A percentile compares a stretch with the other conserved stretches of the same genome.
Evolutionary conservation across 1,140 invertebrate genomes (phyloP).

Genomic region (Eupristina koningsbergeri): DNA sequence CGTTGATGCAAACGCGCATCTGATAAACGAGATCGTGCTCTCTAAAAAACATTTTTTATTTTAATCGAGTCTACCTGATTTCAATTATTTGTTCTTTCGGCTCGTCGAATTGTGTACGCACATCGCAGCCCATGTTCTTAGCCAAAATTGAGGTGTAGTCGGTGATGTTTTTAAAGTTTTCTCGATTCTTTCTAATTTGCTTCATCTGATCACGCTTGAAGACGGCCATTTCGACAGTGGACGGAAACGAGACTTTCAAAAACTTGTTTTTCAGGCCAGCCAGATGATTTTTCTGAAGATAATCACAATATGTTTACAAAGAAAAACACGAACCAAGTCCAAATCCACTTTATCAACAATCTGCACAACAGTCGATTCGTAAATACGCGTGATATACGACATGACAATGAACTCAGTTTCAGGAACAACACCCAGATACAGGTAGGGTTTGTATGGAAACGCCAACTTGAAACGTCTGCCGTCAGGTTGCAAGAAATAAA

Average conservation of each 20-base stretch:
- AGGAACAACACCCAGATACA: constrained; percentile 93
- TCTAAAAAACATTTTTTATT: constrained; percentile 72
- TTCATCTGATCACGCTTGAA: constrained; percentile 88
- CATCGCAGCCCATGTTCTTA: constrained; percentile 74
- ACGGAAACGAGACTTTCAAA: constrained; percentile 93
- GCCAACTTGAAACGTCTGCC: constrained; percentile 96
- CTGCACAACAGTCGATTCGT: constrained; percentile 91
- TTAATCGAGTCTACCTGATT: constrained; percentile 78
- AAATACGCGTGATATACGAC: no score
- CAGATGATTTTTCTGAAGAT: constrained; percentile 90
- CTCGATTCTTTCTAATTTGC: constrained; percentile 90
- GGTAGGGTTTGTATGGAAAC: constrained; percentile 93
- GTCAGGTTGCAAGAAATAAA: constrained; percentile 98
- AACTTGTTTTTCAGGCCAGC: constrained; percentile 93
- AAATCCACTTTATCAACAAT: constrained; percentile 94
- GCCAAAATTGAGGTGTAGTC: constrained; percentile 90
- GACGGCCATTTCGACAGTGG: constrained; percentile 90
- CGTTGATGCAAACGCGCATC: constrained; percentile 95
- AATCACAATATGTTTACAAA: not conserved
- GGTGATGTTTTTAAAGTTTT: constrained; percentile 85
- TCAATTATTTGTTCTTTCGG: constrained; percentile 92
- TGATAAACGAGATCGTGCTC: constrained; percentile 99
- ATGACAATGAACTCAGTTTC: no score
- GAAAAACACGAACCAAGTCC: constrained; percentile 86
- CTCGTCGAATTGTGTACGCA: constrained; percentile 79